phyloP scores from a whole-genome alignment of 2,113 vertebrate species.

The Pseudorhombus dupliciocellatus region DNA sequence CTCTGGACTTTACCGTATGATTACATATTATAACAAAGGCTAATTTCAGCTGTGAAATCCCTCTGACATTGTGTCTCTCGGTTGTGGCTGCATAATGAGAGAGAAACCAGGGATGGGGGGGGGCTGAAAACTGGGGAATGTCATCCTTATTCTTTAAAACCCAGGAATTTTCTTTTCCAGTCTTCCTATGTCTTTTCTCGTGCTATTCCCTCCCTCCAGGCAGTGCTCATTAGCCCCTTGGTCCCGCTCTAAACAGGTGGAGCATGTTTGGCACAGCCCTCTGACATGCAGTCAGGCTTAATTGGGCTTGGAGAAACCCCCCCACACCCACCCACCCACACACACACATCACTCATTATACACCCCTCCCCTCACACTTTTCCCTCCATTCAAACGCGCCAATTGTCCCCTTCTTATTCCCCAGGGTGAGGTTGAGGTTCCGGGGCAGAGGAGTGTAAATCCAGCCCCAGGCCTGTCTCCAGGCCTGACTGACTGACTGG shows the following conservation, averaged over 20 bases:
- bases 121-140: slow-evolving; percentile 54
- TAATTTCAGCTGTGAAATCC: slow-evolving; percentile 54
- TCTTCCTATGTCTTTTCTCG: slow-evolving; percentile 9
- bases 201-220: slow-evolving; percentile 45
- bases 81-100: slow-evolving; percentile 50
- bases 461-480: slow-evolving; percentile 61
- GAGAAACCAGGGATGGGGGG: slow-evolving; percentile 25
- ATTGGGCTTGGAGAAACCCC: slow-evolving; percentile 78
- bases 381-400: slow-evolving; percentile 58
- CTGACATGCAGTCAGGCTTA: slow-evolving; percentile 76
- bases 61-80: slow-evolving; percentile 38
- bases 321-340: slow-evolving; percentile 34
- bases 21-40: slow-evolving; percentile 53
- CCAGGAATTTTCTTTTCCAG: slow-evolving; percentile 54
- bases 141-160: slow-evolving; percentile 60
- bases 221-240: slow-evolving; percentile 80
- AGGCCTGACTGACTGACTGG: slow-evolving; percentile 39
- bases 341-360: slow-evolving; percentile 22
- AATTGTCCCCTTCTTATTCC: slow-evolving; percentile 65
- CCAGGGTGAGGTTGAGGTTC: slow-evolving; percentile 58
- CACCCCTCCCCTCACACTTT: slow-evolving; percentile 54
- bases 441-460: slow-evolving; percentile 41
- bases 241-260: slow-evolving; percentile 76
- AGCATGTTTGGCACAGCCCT: slow-evolving; percentile 80
- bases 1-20: slow-evolving; percentile 32